These are phyloP conservation scores for Hippocampus zosterae DNA, from an alignment of 2,113 vertebrate species.

Conservation along the genomic window DNA sequence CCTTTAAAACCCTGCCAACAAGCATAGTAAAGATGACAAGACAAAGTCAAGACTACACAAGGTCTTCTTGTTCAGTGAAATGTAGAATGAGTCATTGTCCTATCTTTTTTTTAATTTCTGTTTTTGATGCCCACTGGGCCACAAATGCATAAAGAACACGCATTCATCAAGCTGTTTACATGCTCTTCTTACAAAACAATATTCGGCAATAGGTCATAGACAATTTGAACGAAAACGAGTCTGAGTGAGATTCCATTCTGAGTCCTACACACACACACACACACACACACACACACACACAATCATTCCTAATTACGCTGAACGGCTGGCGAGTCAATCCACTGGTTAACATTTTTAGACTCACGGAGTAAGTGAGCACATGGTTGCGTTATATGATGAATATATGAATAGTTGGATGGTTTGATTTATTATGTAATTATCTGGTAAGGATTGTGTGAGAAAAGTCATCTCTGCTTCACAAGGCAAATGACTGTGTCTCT, in stretches of 20 bases:
- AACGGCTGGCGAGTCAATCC: neutral
- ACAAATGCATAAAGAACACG: neutral
- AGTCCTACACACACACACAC: neutral
- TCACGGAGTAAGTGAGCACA: neutral
- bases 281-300: too few relatives aligned
- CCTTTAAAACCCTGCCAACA: neutral
- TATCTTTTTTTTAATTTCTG: neutral
- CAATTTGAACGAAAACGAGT: neutral
- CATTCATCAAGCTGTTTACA: neutral
- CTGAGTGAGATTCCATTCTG: neutral
- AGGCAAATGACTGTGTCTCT: conserved; percentile 33
- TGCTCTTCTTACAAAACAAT: neutral
- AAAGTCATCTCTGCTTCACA: conserved; percentile 58
- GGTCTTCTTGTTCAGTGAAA: neutral
- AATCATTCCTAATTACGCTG: neutral
- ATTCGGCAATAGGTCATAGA: too few relatives aligned
- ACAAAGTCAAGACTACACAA: neutral
- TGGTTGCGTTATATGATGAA: neutral
- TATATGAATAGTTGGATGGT: neutral
- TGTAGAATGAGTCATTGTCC: neutral
- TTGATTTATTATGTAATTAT: conserved; percentile 64
- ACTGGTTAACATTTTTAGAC: neutral
- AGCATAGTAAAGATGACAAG: neutral
- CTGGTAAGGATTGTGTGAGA: conserved; percentile 46
- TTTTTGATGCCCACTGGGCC: neutral